Conservation (phyloP, 2,888 invertebrate genomes). For the Metallyticus violacea region DNA sequence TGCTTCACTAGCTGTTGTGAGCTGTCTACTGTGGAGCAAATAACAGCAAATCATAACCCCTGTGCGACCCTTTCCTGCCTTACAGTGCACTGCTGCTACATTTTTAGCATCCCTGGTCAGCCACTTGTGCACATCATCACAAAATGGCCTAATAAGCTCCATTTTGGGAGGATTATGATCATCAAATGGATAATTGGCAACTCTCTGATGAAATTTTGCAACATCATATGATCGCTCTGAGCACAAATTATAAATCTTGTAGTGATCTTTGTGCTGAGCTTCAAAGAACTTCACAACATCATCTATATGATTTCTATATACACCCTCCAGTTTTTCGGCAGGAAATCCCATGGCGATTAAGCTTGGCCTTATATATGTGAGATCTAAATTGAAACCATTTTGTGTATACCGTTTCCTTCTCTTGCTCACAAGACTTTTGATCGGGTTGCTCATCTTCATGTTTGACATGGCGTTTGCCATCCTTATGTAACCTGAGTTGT, state of each 20-base stretch:
- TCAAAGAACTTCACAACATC: slow-evolving; percentile 94
- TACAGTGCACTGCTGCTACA: slow-evolving; percentile 96
- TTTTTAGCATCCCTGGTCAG: slow-evolving; percentile 71
- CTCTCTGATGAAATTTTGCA: slow-evolving; percentile 79
- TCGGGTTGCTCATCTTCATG: slow-evolving; percentile 82
- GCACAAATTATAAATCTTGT: slow-evolving; percentile 95
- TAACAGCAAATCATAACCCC: slow-evolving; percentile 96
- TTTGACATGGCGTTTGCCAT: slow-evolving; percentile 82
- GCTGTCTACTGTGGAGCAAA: slow-evolving; percentile 79
- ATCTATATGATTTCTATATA: slow-evolving; percentile 94
- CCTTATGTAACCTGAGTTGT: slow-evolving; percentile 40
- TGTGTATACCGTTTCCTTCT: slow-evolving; percentile 88
- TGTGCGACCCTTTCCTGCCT: slow-evolving; percentile 91
- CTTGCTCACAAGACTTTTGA: slow-evolving; percentile 92
- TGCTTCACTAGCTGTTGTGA: slow-evolving; percentile 78
- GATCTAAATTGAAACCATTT: slow-evolving; percentile 95
- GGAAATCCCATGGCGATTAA: slow-evolving; percentile 99
- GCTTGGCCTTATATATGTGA: slow-evolving; percentile 92
- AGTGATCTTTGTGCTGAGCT: slow-evolving; percentile 87
- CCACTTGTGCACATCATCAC: slow-evolving; percentile 89
- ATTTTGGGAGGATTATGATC: slow-evolving; percentile 97
- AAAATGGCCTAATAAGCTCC: slow-evolving; percentile 90
- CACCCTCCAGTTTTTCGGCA: slow-evolving; percentile 89
- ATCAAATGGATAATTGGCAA: slow-evolving; percentile 86
- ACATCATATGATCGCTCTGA: slow-evolving; percentile 84